Percentiles rank a stretch among this genome's conserved stretches.
These are phyloP conservation scores for Lithobates pipiens DNA, from an alignment of 2,797 vertebrate species.

Conservation along the genomic window DNA sequence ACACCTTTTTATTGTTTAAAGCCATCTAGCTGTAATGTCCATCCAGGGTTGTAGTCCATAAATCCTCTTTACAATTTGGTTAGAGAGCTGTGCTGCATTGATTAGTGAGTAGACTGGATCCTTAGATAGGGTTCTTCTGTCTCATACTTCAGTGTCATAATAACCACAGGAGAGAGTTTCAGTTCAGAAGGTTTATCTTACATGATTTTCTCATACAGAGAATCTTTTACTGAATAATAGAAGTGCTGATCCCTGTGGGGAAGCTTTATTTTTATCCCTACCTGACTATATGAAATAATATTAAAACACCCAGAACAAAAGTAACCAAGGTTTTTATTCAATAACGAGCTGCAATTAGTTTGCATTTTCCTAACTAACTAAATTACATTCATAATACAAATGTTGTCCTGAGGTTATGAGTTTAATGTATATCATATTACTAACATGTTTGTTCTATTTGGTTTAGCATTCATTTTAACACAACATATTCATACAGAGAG, in stretches of 20 bases:
- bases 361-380: slow-evolving; percentile 13
- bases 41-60: background rate
- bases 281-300: background rate
- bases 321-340: background rate
- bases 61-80: background rate
- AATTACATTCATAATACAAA: slow-evolving; percentile 3
- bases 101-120: background rate
- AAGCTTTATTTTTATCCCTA: background rate
- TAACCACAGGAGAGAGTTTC: background rate
- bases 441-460: background rate
- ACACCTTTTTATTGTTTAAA: background rate
- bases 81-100: background rate
- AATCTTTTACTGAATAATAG: background rate
- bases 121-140: background rate
- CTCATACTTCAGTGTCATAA: background rate
- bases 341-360: background rate
- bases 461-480: background rate
- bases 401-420: background rate
- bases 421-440: background rate
- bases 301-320: background rate
- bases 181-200: background rate
- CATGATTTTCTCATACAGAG: background rate
- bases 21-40: background rate
- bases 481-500: slow-evolving; percentile 11
- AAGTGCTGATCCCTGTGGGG: background rate